Conservation (phyloP, 2,888 invertebrate species). For the Drosophila paranaensis region DNA sequence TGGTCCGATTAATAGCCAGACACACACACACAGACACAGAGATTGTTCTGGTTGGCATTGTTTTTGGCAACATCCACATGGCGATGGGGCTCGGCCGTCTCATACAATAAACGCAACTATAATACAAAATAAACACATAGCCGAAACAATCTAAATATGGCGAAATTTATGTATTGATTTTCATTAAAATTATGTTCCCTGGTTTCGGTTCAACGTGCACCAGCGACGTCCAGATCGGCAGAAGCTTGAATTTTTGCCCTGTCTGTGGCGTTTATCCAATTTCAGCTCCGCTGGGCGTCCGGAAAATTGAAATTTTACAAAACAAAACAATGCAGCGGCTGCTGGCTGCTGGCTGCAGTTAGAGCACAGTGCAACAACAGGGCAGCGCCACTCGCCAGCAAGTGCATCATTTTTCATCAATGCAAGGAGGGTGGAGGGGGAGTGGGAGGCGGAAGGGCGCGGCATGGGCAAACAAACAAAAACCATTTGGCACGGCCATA, state of each 20-base stretch:
- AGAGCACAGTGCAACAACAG: slow-evolving; percentile 4
- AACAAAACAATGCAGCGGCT: slow-evolving; percentile 58
- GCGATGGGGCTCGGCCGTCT: slow-evolving; percentile 19
- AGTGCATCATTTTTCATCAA: slow-evolving; percentile 79
- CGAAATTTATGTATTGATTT: slow-evolving; percentile 78
- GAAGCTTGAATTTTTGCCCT: slow-evolving; percentile 25
- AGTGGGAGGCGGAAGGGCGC: not conserved
- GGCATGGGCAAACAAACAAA: slow-evolving; percentile 59
- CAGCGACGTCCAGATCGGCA: slow-evolving; percentile 2
- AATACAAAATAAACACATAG: slow-evolving; percentile 76
- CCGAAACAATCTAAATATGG: slow-evolving; percentile 76
- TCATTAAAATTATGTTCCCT: slow-evolving; percentile 69
- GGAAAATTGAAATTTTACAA: slow-evolving; percentile 74
- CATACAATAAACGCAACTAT: slow-evolving; percentile 76
- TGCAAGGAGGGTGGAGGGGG: not conserved
- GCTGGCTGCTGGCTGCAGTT: slow-evolving; percentile 28
- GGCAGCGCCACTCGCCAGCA: slow-evolving; percentile 45
- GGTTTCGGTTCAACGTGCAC: slow-evolving; percentile 31
- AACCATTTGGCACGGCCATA: slow-evolving; percentile 59
- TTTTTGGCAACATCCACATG: slow-evolving; percentile 36
- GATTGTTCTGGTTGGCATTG: slow-evolving; percentile 39
- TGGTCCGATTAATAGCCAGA: slow-evolving; percentile 48
- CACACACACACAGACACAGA: slow-evolving; percentile 21
- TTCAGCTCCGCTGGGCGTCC: slow-evolving; percentile 66
- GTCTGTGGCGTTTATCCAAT: slow-evolving; percentile 65